Conservation (phyloP, 2,888 invertebrate genomes). For the Schrankia costaestrigalis region DNA sequence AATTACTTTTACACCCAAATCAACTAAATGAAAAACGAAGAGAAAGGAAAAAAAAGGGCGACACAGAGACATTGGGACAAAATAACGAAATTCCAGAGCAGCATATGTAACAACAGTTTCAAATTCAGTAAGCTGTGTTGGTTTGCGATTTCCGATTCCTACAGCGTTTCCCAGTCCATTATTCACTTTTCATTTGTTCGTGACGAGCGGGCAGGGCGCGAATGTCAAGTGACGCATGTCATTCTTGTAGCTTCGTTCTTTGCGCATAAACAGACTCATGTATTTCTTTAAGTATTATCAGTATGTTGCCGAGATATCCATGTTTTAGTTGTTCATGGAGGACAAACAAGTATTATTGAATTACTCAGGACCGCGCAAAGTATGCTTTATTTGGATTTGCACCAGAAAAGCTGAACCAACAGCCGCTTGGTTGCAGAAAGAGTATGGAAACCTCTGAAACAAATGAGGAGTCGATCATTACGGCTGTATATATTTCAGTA, state of each 20-base stretch:
- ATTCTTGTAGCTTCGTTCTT: slow-evolving; percentile 39
- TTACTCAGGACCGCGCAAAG: too few relatives aligned
- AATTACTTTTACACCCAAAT: slow-evolving; percentile 14
- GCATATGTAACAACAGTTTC: slow-evolving; percentile 30
- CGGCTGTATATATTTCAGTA: too few relatives aligned
- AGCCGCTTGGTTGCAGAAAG: too few relatives aligned
- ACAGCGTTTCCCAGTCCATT: slow-evolving; percentile 49
- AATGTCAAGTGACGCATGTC: slow-evolving; percentile 33
- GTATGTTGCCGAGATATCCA: too few relatives aligned
- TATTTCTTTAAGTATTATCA: too few relatives aligned
- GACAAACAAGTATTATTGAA: too few relatives aligned
- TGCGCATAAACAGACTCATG: too few relatives aligned
- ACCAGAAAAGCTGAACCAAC: too few relatives aligned
- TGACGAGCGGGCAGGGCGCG: slow-evolving; percentile 36
- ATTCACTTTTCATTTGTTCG: slow-evolving; percentile 55
- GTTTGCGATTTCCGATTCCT: slow-evolving; percentile 49
- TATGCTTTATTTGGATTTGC: too few relatives aligned
- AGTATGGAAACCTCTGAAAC: too few relatives aligned
- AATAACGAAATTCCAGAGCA: slow-evolving; percentile 30
- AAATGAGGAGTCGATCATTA: too few relatives aligned
- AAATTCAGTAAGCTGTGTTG: slow-evolving; percentile 38
- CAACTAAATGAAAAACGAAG: slow-evolving; percentile 23
- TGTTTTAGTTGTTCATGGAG: too few relatives aligned
- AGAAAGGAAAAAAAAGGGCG: slow-evolving; percentile 15
- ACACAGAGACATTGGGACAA: slow-evolving; percentile 18